A percentile compares a stretch with the other conserved stretches of the same genome.
Evolutionary conservation across 2,113 vertebrate species (phyloP).

Genomic region (Bufo gargarizans): DNA sequence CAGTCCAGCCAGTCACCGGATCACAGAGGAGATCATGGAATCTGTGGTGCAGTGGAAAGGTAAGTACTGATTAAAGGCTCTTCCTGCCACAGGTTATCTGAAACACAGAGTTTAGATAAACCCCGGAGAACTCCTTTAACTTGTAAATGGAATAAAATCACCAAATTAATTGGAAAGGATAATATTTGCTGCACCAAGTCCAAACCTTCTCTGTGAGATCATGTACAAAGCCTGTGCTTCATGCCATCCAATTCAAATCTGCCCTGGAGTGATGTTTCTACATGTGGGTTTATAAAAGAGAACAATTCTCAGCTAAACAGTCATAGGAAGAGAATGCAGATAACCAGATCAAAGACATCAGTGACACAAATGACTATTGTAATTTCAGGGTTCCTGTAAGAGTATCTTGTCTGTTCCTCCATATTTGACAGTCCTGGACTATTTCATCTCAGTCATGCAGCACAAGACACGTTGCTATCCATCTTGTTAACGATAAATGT

Average conservation of each 20-base stretch:
- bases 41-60: too few species aligned
- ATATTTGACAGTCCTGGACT: conserved; percentile 5
- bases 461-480: not conserved
- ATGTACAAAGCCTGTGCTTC: not conserved
- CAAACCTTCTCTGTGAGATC: not conserved
- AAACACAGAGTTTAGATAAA: too few species aligned
- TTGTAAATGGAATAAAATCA: too few species aligned
- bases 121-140: too few species aligned
- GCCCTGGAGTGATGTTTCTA: not conserved
- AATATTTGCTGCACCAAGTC: not conserved
- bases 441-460: not conserved
- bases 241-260: not conserved
- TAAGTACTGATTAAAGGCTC: too few species aligned
- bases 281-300: not conserved
- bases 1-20: too few species aligned
- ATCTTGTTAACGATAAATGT: not conserved
- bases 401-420: not conserved
- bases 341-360: not conserved
- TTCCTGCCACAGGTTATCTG: too few species aligned
- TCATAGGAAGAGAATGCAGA: not conserved
- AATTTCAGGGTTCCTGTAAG: not conserved
- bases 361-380: not conserved
- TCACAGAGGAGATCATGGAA: too few species aligned
- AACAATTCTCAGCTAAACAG: not conserved
- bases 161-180: too few species aligned